Percentiles rank a stretch among this genome's conserved stretches.
Evolutionary conservation across 2,113 vertebrate species (phyloP).

Genomic region (Alouatta palliata): DNA sequence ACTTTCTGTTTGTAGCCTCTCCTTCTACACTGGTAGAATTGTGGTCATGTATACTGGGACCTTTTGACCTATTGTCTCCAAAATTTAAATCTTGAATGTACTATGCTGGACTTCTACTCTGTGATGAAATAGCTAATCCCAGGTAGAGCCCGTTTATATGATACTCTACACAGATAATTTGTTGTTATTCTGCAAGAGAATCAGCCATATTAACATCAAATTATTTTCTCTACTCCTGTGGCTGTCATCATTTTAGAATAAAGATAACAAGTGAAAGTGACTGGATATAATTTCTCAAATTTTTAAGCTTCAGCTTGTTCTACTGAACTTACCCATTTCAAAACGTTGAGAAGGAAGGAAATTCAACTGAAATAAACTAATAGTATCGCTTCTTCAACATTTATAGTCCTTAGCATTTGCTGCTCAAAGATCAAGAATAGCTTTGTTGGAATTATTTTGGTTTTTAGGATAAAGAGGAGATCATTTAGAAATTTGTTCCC

Average conservation of each 20-base stretch:
- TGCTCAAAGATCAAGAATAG: not conserved
- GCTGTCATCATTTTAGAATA: not conserved
- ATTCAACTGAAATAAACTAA: not conserved
- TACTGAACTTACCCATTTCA: not conserved
- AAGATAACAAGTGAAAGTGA: not conserved
- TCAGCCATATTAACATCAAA: not conserved
- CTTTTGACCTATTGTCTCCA: not conserved
- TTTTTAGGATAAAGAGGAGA: not conserved
- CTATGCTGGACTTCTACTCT: not conserved
- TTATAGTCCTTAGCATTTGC: not conserved
- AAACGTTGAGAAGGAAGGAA: not conserved
- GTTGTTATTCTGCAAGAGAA: not conserved
- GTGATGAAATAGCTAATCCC: not conserved
- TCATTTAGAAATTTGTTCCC: not conserved
- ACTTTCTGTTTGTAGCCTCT: not conserved
- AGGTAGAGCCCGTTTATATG: not conserved
- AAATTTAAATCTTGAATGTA: not conserved
- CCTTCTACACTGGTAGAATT: not conserved
- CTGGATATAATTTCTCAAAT: not conserved
- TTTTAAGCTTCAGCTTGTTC: not conserved
- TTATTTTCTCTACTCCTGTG: not conserved
- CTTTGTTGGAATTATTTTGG: not conserved
- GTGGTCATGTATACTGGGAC: not conserved
- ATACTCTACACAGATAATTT: not conserved
- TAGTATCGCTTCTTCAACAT: not conserved